A percentile compares a stretch with the other conserved stretches of the same genome.
phyloP scores from a whole-genome alignment of 2,888 invertebrate genomes.

The Pherbina coryleti region DNA sequence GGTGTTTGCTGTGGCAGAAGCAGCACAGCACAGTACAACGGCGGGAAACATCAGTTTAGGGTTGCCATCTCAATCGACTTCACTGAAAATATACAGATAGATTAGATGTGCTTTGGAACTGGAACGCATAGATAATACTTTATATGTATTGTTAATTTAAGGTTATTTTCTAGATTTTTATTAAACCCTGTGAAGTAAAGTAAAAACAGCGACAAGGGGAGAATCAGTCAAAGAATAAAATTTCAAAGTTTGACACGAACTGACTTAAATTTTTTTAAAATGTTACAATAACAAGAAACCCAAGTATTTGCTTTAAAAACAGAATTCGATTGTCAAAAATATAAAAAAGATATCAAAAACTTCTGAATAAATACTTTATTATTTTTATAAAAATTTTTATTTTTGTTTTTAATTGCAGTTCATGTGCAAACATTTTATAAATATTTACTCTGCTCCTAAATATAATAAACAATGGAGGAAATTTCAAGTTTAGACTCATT shows the following conservation, averaged over 20 bases:
- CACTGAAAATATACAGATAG: neutral
- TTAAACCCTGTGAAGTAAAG: no score
- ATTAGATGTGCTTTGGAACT: neutral
- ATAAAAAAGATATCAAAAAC: neutral
- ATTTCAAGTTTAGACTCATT: conserved; percentile 66
- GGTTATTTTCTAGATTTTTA: no score
- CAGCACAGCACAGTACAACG: conserved; percentile 52
- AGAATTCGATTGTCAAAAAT: neutral
- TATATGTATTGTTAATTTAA: no score
- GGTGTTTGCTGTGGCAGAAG: neutral
- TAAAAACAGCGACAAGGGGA: no score
- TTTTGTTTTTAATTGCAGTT: conserved; percentile 52
- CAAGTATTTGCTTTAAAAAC: neutral
- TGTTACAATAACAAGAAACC: no score
- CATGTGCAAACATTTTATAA: conserved; percentile 52
- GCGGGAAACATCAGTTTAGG: conserved; percentile 55
- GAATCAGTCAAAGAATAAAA: neutral
- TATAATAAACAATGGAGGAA: conserved; percentile 61
- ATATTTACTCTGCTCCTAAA: conserved; percentile 28
- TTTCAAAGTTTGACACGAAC: neutral
- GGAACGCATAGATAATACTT: no score
- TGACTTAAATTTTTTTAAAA: no score
- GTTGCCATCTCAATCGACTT: conserved; percentile 44
- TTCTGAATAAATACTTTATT: neutral
- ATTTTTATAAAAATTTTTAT: conserved; percentile 2